Evolutionary conservation across 2,888 invertebrate genomes (phyloP).

Genomic region (Hofmannophila pseudospretella): DNA sequence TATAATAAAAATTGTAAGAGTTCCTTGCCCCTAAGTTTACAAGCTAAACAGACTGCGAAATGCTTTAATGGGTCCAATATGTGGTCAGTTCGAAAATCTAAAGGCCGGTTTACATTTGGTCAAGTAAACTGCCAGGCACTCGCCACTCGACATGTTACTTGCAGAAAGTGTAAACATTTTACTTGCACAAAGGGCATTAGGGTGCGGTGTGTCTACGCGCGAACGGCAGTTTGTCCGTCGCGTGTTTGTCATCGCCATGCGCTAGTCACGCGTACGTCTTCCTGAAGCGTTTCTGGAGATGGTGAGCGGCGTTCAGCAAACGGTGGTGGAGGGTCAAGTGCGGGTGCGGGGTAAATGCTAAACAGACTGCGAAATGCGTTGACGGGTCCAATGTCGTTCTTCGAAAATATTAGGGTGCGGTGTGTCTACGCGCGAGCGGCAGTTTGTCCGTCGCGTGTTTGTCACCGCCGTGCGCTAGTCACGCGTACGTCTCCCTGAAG

Average conservation of each 20-base stretch:
- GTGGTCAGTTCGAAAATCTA: too few relatives aligned
- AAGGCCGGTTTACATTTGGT: too few relatives aligned
- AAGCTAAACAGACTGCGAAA: too few relatives aligned
- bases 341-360: constrained; percentile 63
- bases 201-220: constrained; percentile 35
- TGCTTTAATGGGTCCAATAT: too few relatives aligned
- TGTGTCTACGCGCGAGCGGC: constrained; percentile 33
- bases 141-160: too few relatives aligned
- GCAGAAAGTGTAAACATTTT: too few relatives aligned
- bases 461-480: constrained; percentile 45
- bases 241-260: constrained; percentile 25
- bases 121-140: too few relatives aligned
- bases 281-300: constrained; percentile 83
- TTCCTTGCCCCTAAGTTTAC: too few relatives aligned
- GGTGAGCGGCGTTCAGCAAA: constrained; percentile 83
- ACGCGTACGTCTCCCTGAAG: constrained; percentile 83
- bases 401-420: constrained; percentile 30
- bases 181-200: too few relatives aligned
- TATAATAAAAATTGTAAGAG: too few relatives aligned
- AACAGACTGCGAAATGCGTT: too few relatives aligned
- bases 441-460: constrained; percentile 25
- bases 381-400: too few relatives aligned
- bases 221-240: constrained; percentile 28
- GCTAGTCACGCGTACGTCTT: constrained; percentile 82
- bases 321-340: constrained; percentile 72